These are phyloP conservation scores for Balaeniceps rex DNA, from an alignment of 2,113 vertebrate species.

Conservation along the genomic window DNA sequence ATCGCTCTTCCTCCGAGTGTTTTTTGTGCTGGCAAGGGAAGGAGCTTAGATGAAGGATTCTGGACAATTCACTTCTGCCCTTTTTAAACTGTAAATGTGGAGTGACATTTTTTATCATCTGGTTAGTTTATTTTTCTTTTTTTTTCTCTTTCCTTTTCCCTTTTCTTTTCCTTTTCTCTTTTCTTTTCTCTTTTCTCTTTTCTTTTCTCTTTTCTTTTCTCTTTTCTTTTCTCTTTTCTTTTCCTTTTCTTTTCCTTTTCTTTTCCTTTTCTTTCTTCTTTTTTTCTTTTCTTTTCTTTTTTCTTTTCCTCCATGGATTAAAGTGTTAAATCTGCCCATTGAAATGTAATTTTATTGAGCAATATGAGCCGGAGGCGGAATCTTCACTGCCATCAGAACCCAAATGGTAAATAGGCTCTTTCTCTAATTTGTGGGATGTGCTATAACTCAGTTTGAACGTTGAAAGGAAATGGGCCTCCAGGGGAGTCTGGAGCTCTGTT, in stretches of 20 bases:
- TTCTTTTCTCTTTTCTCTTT: background rate
- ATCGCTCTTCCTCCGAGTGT: background rate
- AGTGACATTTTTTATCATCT: background rate
- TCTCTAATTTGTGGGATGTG: slow-evolving; percentile 60
- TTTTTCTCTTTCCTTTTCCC: background rate
- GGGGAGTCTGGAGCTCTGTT: slow-evolving; percentile 56
- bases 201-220: too few species aligned
- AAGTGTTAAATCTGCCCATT: slow-evolving; percentile 46
- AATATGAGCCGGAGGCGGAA: slow-evolving; percentile 32
- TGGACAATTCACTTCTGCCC: background rate
- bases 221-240: too few species aligned
- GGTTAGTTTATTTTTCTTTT: background rate
- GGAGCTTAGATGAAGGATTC: background rate
- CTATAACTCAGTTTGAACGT: slow-evolving; percentile 64
- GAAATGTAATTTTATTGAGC: slow-evolving; percentile 38
- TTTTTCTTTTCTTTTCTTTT: background rate
- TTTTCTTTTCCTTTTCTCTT: background rate
- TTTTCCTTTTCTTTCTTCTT: too few species aligned
- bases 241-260: too few species aligned
- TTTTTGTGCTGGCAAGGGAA: background rate
- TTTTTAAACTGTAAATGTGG: background rate
- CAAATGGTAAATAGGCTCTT: slow-evolving; percentile 49
- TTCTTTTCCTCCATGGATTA: background rate
- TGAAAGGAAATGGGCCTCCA: slow-evolving; percentile 67
- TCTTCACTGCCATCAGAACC: slow-evolving; percentile 21